Evolutionary conservation across 2,113 vertebrate genomes (phyloP), one percentile per base, ranked within the genome.

Genomic region (Etheostoma spectabile): DNA sequence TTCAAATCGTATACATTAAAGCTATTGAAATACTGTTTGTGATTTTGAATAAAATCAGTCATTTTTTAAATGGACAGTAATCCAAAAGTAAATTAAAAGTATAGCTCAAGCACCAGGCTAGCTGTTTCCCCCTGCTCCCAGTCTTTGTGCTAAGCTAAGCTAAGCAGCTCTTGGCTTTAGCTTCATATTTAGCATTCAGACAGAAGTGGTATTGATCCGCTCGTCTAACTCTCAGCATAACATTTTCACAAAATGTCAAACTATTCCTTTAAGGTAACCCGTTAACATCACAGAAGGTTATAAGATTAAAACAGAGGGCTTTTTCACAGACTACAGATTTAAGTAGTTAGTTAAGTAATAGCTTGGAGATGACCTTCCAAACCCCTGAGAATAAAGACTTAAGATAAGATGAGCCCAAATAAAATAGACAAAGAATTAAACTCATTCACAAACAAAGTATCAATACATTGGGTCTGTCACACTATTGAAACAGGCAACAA

Each of bases 371-470:
- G 6, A 83, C 14, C 68, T 71, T 21, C 55, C 78, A 65, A 33
- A 90, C 55, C 80, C 68, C 85, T 90, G 86, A 90, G 79, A 86
- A 71, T 67, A 61, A 72, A 78, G 46, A 30, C 6, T 48, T 49
- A 67, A 30, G 30, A 19, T 61, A 56, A 83, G 22, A 67, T 52
- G 38, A 19, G 8, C 0, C 27, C 38, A 22, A 80, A 63, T 13
- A 24, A 35, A 51, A 55, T 18, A 60, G 21, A 74, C 22, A 33
- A 49, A 62, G 8, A 77, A 10, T 14, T 27, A 3, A 51, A 61
- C 27, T 69, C 10, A 46, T 53, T 62, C 18, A 35, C 19, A 21
- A 69, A 57, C 42, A 24, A 59, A 55, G 30, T 16, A 52, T 27
- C 8, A 24, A 59, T 15, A 45, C 21, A 22, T 8, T 8, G 22